phyloP scores from a whole-genome alignment of 2,888 invertebrate genomes.

The Drosophila meridiana region DNA sequence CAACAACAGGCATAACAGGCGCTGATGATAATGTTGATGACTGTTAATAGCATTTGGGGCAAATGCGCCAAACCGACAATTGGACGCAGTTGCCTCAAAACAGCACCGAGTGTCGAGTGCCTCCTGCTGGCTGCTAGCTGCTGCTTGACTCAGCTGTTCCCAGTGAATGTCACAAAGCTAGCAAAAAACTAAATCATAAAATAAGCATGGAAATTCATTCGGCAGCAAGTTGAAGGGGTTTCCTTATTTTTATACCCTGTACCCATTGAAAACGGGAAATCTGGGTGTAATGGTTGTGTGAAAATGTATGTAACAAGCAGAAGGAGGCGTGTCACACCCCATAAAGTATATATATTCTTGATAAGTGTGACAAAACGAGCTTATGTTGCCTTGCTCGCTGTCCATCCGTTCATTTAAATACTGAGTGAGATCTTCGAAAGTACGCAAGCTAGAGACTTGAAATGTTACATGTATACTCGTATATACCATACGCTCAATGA shows the following conservation, averaged over 20 bases:
- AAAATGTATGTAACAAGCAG: no score
- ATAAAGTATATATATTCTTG: no score
- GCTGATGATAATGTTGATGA: slow-evolving; percentile 46
- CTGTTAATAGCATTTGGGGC: slow-evolving; percentile 36
- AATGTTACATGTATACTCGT: no score
- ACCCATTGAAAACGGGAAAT: no score
- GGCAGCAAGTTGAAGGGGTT: slow-evolving; percentile 5
- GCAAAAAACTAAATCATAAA: slow-evolving; percentile 53
- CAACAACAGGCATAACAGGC: slow-evolving; percentile 27
- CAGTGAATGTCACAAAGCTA: slow-evolving; percentile 21
- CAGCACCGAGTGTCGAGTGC: background rate
- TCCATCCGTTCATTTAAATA: no score
- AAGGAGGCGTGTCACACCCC: no score
- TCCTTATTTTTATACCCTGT: background rate
- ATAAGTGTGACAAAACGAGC: no score
- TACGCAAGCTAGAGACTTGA: no score
- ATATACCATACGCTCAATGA: no score
- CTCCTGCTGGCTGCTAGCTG: slow-evolving; percentile 2
- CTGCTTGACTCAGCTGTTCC: slow-evolving; percentile 21
- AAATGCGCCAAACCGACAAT: slow-evolving; percentile 23
- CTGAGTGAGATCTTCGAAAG: no score
- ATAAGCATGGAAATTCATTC: slow-evolving; percentile 49
- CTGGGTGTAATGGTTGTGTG: no score
- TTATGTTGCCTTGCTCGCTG: no score
- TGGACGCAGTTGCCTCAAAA: slow-evolving; percentile 16